Evolutionary conservation across 2,113 vertebrate species (phyloP).

Genomic region (Plecotus auritus): DNA sequence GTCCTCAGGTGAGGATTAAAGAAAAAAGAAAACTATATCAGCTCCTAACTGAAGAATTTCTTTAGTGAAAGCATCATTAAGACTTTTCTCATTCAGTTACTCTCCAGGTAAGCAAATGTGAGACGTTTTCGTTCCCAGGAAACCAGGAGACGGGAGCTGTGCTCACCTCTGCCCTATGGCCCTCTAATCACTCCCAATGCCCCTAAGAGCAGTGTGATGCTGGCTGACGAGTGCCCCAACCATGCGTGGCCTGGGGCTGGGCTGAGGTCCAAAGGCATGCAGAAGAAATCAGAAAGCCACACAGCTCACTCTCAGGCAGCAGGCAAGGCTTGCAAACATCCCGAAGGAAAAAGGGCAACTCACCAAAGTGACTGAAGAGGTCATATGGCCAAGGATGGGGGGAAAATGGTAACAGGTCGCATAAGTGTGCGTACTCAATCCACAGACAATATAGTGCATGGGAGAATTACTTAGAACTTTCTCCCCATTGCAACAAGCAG

Average conservation of each 20-base stretch:
- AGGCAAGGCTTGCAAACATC: background rate
- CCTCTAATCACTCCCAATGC: background rate
- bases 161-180: background rate
- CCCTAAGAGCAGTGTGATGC: background rate
- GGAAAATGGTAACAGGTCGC: constrained; percentile 52
- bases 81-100: background rate
- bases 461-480: background rate
- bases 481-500: background rate
- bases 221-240: background rate
- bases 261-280: background rate
- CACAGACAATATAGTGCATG: constrained; percentile 15
- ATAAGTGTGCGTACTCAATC: constrained; percentile 17
- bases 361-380: constrained; percentile 16
- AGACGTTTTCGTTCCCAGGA: background rate
- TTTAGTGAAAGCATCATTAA: background rate
- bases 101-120: background rate
- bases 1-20: background rate
- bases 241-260: background rate
- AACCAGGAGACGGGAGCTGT: background rate
- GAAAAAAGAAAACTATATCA: background rate
- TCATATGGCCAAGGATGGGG: constrained; percentile 32
- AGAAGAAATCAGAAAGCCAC: constrained; percentile 45
- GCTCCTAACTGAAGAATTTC: background rate
- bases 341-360: constrained; percentile 27
- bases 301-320: background rate